Percentiles rank a stretch among this genome's conserved stretches.
These are phyloP conservation scores for Lithobius niger DNA, from an alignment of 1,140 invertebrate species.

Conservation along the genomic window DNA sequence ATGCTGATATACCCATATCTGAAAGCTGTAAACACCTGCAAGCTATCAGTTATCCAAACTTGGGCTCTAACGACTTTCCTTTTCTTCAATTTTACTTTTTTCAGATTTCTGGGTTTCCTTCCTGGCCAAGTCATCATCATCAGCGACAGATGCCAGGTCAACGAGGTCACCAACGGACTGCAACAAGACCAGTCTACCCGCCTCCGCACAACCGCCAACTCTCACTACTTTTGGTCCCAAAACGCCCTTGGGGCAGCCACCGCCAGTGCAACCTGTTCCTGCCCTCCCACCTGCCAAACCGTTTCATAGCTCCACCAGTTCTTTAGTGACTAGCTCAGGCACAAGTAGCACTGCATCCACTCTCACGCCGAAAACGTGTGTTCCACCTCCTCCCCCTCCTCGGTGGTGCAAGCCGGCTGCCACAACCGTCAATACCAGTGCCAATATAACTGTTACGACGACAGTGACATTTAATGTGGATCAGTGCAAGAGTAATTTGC, in stretches of 20 bases:
- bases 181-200: slow-evolving; percentile 5
- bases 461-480: slow-evolving; percentile 67
- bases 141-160: not conserved
- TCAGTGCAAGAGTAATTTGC: slow-evolving; percentile 21
- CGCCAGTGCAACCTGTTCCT: slow-evolving; percentile 2
- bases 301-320: slow-evolving; percentile 12
- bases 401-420: slow-evolving; percentile 40
- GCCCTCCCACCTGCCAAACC: too few relatives aligned
- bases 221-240: slow-evolving; percentile 5
- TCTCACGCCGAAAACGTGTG: slow-evolving; percentile 32
- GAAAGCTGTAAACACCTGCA: too few relatives aligned
- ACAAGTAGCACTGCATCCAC: not conserved
- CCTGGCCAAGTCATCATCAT: slow-evolving; percentile 47
- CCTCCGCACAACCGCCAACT: slow-evolving; percentile 12
- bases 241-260: not conserved
- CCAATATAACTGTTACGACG: slow-evolving; percentile 62
- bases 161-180: slow-evolving; percentile 15
- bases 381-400: slow-evolving; percentile 46
- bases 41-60: too few relatives aligned
- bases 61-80: too few relatives aligned
- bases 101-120: slow-evolving; percentile 78
- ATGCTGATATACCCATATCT: too few relatives aligned
- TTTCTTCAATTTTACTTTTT: slow-evolving; percentile 17
- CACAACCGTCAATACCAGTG: slow-evolving; percentile 28
- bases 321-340: not conserved